Base-by-base conservation (phyloP, 2,888 invertebrate species). In the Eupithecia vulgata region DNA sequence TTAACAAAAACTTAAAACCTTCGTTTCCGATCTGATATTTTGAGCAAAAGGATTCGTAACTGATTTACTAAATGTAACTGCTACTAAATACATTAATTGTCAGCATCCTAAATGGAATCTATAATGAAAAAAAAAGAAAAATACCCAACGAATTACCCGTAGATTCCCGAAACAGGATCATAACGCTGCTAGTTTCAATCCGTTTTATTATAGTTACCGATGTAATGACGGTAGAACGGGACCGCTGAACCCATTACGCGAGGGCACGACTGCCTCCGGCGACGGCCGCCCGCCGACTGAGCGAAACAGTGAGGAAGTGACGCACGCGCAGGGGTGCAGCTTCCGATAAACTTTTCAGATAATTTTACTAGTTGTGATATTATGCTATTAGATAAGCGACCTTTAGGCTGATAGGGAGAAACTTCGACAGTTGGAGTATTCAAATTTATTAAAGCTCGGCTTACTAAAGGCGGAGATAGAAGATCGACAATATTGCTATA, bases 211-310 rank as follows among this genome's bases (percentile, higher is more conserved):
- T 77, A 81, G 81, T 83, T 81, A 79, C 79, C 80, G 81, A 81
- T 82, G 81, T 83, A 86, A 85, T 82, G 85, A 83, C 81, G 83
- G 80, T 82, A 78, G 82, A 86, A 87, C 87, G 89, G 87, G 86
- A 87, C 85, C 84, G 79, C 81, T 85, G 85, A 88, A 85, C 85
- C 88, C 87, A 92, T 92, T 91, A 91, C 84, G 81, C 80, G 80
- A 82, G 83, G 82, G 83, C 92, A 93, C 92, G 91, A 91, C 91
- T 85, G 90, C 87, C 89, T 81, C 84, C 82, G 88, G 91, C 91
- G 83, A 82, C 87, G 82, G 86, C 83, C 87, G 85, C 82, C 87
- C 87, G 84, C 86, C 88, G 87, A 91, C 91, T 92, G 91, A 89
- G 88, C 87, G 86, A 83, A 85, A 86, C 86, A 91, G 91, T 91